Base-by-base conservation (phyloP, 2,113 vertebrate genomes). In the Eolophus roseicapilla region DNA sequence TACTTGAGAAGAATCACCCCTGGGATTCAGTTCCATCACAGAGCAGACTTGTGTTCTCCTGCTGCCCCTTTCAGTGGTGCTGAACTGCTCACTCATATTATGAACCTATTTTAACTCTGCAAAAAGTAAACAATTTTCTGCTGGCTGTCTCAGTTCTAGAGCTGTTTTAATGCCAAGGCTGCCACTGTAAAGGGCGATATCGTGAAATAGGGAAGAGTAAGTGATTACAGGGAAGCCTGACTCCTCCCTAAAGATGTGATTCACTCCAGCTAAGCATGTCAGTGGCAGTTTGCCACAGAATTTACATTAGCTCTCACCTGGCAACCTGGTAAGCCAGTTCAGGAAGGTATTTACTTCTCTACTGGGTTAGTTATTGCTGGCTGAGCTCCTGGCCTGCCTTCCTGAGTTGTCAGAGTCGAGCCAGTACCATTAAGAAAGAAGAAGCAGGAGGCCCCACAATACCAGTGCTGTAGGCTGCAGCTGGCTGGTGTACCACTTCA, bases 321-420 rank as follows among this genome's bases (percentile, higher is more conserved):
- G 29, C 24, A 68, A 8, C 8, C 41, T 60, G 35, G 33, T 78
- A 33, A 74, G 60, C 9, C 33, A 35, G 3, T 50, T 75, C 8
- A 37, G 35, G 33, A 73, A 53, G 16, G 7, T 23, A 25, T 17
- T 76, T 4, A 4, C 29, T 83, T 55, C 19, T 77, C 21, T 65
- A 0, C 33, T 0, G 0, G 24, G 9, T 63, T 52, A 37, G 28
- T 43, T 65, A 31, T 29, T 41, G 2, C 23, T 73, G 53, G 2
- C 31, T n/a, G 47, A 57, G 17, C 21, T 64, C 25, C 57, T 80
- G 57, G 24, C 8, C 13, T n/a, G 28, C 4, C 21, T 69, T 8
- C 5, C 18, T 29, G 44, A 6, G 11, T 0, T 43, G 8, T 43
- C 43, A 18, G 35, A 50, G 17, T 17, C 4, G 3, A n/a, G 12